Evolutionary conservation across 1,140 invertebrate genomes (phyloP).

Genomic region (Eulimnadia texana): DNA sequence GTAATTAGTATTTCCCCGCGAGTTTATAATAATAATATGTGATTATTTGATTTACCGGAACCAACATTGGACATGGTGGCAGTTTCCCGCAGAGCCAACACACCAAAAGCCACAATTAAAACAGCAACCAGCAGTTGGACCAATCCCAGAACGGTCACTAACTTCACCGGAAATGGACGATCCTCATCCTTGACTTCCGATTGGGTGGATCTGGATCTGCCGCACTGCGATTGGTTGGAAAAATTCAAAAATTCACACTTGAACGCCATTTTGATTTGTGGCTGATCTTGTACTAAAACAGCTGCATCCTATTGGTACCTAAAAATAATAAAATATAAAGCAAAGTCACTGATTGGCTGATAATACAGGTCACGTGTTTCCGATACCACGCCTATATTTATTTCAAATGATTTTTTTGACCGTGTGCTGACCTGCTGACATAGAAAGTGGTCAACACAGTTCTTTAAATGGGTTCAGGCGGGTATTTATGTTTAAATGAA

Average conservation of each 20-base stretch:
- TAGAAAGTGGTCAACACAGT: too few relatives aligned
- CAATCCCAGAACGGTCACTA: constrained; percentile 20
- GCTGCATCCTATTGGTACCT: too few relatives aligned
- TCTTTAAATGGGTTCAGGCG: too few relatives aligned
- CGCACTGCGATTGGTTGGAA: neutral
- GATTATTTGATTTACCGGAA: constrained; percentile 12
- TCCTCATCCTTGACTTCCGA: constrained; percentile 6
- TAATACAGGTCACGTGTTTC: too few relatives aligned
- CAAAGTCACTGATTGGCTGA: too few relatives aligned
- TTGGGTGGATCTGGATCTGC: neutral
- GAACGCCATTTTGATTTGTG: neutral
- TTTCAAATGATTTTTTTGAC: too few relatives aligned
- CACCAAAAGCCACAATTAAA: constrained; percentile 19
- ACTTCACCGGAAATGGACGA: constrained; percentile 20
- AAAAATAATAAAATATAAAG: too few relatives aligned
- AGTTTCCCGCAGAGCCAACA: constrained; percentile 17
- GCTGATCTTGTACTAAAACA: too few relatives aligned
- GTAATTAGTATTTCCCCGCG: neutral
- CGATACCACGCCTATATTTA: too few relatives aligned
- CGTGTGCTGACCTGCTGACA: too few relatives aligned
- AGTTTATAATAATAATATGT: neutral
- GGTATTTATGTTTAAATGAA: too few relatives aligned
- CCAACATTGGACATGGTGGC: constrained; percentile 20
- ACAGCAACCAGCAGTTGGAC: constrained; percentile 20
- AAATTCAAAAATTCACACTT: neutral